Conservation (phyloP, 2,888 invertebrate genomes). For the Acanthopleura granulata region DNA sequence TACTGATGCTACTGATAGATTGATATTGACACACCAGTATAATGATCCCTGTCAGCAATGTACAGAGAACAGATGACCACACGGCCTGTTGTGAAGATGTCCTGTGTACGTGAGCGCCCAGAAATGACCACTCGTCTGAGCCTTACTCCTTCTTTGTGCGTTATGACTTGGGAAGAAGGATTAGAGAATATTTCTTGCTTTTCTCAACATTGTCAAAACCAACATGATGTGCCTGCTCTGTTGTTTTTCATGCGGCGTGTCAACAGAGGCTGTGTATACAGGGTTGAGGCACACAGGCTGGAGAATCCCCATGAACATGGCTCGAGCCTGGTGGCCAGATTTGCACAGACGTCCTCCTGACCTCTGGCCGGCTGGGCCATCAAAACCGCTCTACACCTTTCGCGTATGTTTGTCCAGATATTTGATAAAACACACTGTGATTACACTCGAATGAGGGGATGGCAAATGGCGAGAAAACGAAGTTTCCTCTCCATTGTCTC, state of each 20-base stretch:
- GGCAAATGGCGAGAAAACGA: neutral
- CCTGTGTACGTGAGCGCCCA: too few species aligned
- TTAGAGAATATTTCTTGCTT: constrained; percentile 10
- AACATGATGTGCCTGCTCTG: neutral
- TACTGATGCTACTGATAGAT: too few species aligned
- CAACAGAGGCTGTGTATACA: neutral
- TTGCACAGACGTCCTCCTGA: neutral
- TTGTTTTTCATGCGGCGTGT: neutral
- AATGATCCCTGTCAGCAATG: too few species aligned
- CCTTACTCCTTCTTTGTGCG: neutral
- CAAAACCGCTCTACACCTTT: constrained; percentile 1
- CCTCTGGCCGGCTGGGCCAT: neutral
- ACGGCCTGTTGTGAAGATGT: too few species aligned
- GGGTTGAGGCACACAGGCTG: neutral
- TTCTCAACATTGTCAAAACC: neutral
- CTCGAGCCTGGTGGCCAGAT: neutral
- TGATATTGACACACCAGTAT: too few species aligned
- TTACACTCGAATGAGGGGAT: neutral
- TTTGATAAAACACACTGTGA: constrained; percentile 1
- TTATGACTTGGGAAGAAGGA: neutral
- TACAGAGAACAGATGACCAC: too few species aligned
- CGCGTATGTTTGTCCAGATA: constrained; percentile 8
- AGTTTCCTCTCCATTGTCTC: neutral
- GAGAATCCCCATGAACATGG: neutral
- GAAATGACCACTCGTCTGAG: too few species aligned